Base-by-base conservation (phyloP, 2,113 vertebrate genomes). In the Rhegmatorhina hoffmannsi region DNA sequence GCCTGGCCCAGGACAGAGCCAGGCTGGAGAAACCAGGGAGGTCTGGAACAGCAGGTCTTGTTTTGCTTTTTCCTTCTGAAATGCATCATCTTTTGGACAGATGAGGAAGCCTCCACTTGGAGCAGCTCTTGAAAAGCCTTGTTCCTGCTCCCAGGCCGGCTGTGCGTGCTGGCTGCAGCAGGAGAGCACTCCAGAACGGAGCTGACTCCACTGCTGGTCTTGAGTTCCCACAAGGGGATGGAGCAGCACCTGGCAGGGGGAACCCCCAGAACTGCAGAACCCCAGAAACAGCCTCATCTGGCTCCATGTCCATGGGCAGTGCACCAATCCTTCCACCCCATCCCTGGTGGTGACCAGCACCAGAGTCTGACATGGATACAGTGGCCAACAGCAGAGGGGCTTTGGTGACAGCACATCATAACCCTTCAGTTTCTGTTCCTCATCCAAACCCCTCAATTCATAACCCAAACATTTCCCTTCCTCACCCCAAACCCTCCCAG, bases 361-460 rank as follows among this genome's bases (percentile, higher is more conserved):
- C 36, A 5, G 11, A 2, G 3, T 9, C 28, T 0, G 0, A 20
- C 2, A 8, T 1, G 16, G 52, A 21, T 1, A 0, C 0, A 0
- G n/a, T 7, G 23, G 24, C 66, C 67, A 53, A 17, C 34, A 80
- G 46, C 33, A 12, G 4, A 40, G 12, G 26, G 40, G 33, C 14
- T 46, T 13, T 1, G 18, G 8, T 34, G 21, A 14, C 4, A 76
- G 10, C 17, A 33, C 16, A 58, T 5, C 0, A 0, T 3, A 93
- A n/a, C 24, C 33, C 52, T 9, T 3, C 20, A 7, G 40, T n/a
- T 36, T 28, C 46, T 63, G 47, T 11, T 66, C 31, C 43, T 66
- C 43, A 20, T 11, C 47, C 26, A 17, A 73, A 47, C 7, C 52
- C 12, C 28, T 34, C 40, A 52, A 52, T 16, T 52, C 25, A 16